Base-by-base conservation (phyloP, 1,140 invertebrate genomes). In the Bacillus rossius region DNA sequence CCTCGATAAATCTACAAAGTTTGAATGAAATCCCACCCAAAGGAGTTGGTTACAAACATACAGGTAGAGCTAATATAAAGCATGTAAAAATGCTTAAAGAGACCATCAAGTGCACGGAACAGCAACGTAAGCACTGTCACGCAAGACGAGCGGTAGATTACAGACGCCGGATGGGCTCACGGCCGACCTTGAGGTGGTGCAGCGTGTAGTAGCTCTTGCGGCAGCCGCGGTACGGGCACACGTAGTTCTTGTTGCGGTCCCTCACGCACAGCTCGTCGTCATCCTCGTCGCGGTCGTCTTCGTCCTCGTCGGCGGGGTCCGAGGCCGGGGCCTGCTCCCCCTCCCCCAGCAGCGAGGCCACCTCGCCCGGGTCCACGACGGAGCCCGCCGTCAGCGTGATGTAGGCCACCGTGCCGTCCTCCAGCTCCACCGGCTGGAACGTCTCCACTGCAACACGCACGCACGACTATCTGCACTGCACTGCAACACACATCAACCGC, bases 171-270 rank as follows among this genome's bases (percentile, higher is more conserved):
- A n/a, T n/a, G n/a, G n/a, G n/a, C n/a, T n/a, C n/a, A n/a, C n/a
- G n/a, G n/a, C n/a, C n/a, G n/a, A 82, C 80, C 70, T 77, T 78
- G 22, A 83, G 68, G 71, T 83, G 80, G 62, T 82, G 79, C 0
- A 75, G 67, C n/a, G 79, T 80, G 26, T 79, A 77, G 65, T 81
- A 83, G 1, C 76, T 63, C 53, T 80, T 74, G 7, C 74, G 71
- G 69, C 81, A 83, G 29, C 74, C 75, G 54, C 73, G 73, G 69
- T 75, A 77, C 20, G 63, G 57, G 68, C 80, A 83, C 38, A 55
- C 40, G 16, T 22, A 55, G 16, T 22, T 42, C 22, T 40, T 55
- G 8, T 25, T 23, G n/a, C 40, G 29, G 43, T 55, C 53, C 13
- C 25, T 40, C 14, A 23, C 40, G 29, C 19, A 23, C 17, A 40